Base-by-base conservation (phyloP, 1,140 invertebrate species). In the Temnothorax curvispinosus region DNA sequence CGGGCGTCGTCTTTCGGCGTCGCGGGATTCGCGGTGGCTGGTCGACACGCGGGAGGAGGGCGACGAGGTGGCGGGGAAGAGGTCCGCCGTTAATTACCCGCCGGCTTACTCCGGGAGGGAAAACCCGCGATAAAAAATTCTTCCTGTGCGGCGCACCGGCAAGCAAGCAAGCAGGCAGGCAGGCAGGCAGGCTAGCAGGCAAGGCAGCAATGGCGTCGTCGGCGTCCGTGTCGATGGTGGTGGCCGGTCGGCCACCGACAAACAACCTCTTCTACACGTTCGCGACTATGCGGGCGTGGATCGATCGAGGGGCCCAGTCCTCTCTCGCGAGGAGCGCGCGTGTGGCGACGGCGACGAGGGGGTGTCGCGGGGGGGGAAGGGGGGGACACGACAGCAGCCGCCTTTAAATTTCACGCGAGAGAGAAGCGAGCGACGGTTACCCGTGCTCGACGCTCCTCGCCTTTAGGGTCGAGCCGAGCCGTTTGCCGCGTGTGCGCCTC, bases 281-380 rank as follows among this genome's bases (percentile, higher is more conserved):
- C 85, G 85, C 88, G 89, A 90, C 89, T 89, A 90, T 90, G 87
- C 87, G 87, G 85, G 91, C 87, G 88, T 88, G 87, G 90, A 92
- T 92, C 92, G 92, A 91, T 92, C 89, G 91, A 87, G 86, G 69
- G 78, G 88, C 89, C 88, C 72, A 44, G 88, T 87, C 85, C 89
- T 88, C 89, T 90, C 88, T 87, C 87, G 85, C 77, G 77, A 56
- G 65, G 65, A 71, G 62, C 44, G 44, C 60, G 44, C 60, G 60
- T 65, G 64, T 50, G 47, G 69, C 50, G 80, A 54, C 77, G 77
- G 47, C 21, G 47, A 47, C 50, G 47, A 69, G 67, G 27, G 52
- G 54, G 80, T 8, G 71, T 52, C 7, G 76, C 54, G 27, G 18
- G 27, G 35, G 15, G 27, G 64, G 54, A 52, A 18, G 15, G 21